Evolutionary conservation across 1,140 invertebrate genomes (phyloP).

Genomic region (Drosophila bifasciata): DNA sequence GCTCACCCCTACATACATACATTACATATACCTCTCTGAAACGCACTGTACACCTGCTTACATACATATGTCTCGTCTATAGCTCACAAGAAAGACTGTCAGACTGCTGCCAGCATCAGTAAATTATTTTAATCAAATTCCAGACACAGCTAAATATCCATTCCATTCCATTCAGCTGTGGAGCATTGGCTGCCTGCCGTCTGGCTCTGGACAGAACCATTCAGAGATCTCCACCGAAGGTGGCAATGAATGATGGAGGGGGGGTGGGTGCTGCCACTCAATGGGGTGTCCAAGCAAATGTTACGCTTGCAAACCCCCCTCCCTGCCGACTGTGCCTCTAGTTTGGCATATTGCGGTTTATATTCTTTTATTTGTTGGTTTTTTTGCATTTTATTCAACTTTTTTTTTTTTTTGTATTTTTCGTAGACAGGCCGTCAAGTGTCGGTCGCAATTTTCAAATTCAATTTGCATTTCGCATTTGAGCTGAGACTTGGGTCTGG

Average conservation of each 20-base stretch:
- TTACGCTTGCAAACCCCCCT: no score
- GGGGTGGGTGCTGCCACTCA: background rate
- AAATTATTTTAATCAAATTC: slow-evolving; percentile 69
- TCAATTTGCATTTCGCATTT: slow-evolving; percentile 70
- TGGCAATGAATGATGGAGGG: background rate
- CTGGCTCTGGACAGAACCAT: slow-evolving; percentile 2
- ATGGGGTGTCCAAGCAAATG: no score
- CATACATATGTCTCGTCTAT: no score
- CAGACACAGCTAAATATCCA: slow-evolving; percentile 58
- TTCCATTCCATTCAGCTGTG: slow-evolving; percentile 17
- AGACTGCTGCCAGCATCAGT: slow-evolving; percentile 30
- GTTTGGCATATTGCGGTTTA: slow-evolving; percentile 8
- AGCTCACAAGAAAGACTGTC: no score
- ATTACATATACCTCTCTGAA: no score
- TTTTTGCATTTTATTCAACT: slow-evolving; percentile 14
- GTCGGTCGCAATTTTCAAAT: slow-evolving; percentile 60
- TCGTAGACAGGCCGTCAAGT: slow-evolving; percentile 69
- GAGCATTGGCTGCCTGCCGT: slow-evolving; percentile 16
- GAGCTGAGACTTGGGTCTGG: slow-evolving; percentile 7
- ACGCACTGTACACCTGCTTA: no score
- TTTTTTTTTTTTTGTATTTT: slow-evolving; percentile 33
- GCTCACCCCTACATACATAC: no score
- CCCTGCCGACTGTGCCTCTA: background rate
- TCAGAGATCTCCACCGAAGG: no score
- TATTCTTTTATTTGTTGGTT: slow-evolving; percentile 16